Base-by-base conservation (phyloP, 2,888 invertebrate species). In the Helobdella robusta region DNA sequence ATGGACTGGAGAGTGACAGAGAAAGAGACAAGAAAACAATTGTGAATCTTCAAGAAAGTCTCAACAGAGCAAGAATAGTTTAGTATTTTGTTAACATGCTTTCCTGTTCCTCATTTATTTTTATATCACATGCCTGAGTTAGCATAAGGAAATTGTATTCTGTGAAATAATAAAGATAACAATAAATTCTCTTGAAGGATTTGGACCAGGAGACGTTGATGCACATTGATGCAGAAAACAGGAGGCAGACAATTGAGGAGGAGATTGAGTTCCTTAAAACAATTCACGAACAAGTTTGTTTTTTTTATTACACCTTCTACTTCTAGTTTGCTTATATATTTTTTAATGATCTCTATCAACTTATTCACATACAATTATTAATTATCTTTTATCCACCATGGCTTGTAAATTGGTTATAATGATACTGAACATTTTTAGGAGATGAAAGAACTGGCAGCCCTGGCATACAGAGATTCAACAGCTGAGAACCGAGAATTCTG, bases 401-500 rank as follows among this genome's bases (percentile, higher is more conserved):
- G n/a, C n/a, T n/a, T n/a, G n/a, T n/a, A n/a, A n/a, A n/a, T n/a
- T n/a, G n/a, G n/a, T n/a, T n/a, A n/a, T n/a, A n/a, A n/a, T n/a
- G n/a, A n/a, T n/a, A n/a, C n/a, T n/a, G n/a, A n/a, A n/a, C n/a
- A n/a, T n/a, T n/a, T n/a, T n/a, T n/a, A 63, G 58, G 64, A 64
- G 23, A 52, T 61, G 60, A 59, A 65, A 35, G 65, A 65, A 30
- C 48, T 65, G 44, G 50, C 44, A n/a, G 65, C 46, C 32, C 64
- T 64, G 28, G 64, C 64, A 28, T 79, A 80, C 72, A 75, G 81
- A 44, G 82, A 82, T 72, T 82, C 82, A 1, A 81, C 81, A 1
- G 76, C 77, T 56, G 82, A 82, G 72, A 82, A 82, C 76, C 75
- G 82, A 35, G 81, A 82, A 70, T 83, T 78, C 78, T 83, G 83